Conservation (phyloP, 2,113 vertebrate genomes). For the Bombycilla garrulus region DNA sequence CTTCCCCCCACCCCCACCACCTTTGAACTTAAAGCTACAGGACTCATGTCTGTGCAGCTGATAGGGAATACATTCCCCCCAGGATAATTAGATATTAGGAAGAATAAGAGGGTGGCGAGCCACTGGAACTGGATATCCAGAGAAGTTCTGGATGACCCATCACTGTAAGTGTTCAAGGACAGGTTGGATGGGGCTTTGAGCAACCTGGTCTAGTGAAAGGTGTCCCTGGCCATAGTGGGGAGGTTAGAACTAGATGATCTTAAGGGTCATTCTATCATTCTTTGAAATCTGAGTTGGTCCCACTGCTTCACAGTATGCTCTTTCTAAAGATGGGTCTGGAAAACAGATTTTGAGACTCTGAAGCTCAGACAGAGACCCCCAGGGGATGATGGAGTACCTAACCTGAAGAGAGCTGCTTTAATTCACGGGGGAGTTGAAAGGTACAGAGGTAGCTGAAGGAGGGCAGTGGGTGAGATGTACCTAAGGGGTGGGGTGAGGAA, state of each 20-base stretch:
- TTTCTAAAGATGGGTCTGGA: neutral
- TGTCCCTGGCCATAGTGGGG: neutral
- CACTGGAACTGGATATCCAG: neutral
- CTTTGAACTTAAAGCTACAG: neutral
- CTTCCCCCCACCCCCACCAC: too few relatives aligned
- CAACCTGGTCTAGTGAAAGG: neutral
- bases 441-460: neutral
- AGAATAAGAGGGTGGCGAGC: neutral
- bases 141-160: neutral
- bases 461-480: neutral
- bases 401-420: neutral
- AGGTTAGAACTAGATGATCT: neutral
- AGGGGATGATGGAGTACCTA: neutral
- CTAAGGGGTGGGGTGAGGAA: neutral
- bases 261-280: neutral
- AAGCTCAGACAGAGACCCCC: neutral
- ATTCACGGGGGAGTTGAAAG: neutral
- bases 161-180: neutral
- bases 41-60: neutral
- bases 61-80: neutral
- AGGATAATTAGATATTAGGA: neutral
- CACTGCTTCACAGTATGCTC: neutral
- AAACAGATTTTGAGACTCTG: neutral
- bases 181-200: neutral
- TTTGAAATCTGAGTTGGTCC: neutral